phyloP scores from a whole-genome alignment of 2,113 vertebrate species.

The Naja naja region DNA sequence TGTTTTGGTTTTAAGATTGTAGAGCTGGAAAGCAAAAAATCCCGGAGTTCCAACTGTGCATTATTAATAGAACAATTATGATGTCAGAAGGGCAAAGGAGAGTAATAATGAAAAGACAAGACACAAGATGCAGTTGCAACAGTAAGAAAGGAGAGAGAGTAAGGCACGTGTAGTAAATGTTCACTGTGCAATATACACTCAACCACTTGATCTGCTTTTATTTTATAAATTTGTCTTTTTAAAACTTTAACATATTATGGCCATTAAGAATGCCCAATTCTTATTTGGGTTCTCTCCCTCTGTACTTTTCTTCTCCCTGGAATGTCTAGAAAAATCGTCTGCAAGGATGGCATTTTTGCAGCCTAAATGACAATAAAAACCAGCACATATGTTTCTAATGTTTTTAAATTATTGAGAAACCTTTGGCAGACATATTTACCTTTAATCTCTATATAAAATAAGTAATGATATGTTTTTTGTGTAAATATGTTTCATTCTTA shows the following conservation, averaged over 20 bases:
- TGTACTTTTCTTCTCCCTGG: neutral
- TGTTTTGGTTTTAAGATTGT: neutral
- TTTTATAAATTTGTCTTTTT: neutral
- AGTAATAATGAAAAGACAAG: neutral
- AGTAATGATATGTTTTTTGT: neutral
- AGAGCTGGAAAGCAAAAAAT: neutral
- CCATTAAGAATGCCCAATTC: neutral
- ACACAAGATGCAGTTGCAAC: neutral
- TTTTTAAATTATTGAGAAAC: neutral
- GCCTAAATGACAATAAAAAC: neutral
- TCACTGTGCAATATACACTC: neutral
- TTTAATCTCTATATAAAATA: neutral
- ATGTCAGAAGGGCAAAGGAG: neutral
- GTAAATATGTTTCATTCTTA: neutral
- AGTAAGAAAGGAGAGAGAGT: neutral
- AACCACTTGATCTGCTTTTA: neutral
- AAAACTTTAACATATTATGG: neutral
- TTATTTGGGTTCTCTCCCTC: neutral
- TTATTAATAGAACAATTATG: neutral
- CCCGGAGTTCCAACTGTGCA: neutral
- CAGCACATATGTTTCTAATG: neutral
- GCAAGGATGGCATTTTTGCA: neutral
- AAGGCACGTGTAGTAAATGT: neutral
- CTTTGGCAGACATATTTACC: neutral
- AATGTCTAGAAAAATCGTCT: neutral